Conservation (phyloP, 2,797 vertebrate genomes). For the Bradypodion ventrale region DNA sequence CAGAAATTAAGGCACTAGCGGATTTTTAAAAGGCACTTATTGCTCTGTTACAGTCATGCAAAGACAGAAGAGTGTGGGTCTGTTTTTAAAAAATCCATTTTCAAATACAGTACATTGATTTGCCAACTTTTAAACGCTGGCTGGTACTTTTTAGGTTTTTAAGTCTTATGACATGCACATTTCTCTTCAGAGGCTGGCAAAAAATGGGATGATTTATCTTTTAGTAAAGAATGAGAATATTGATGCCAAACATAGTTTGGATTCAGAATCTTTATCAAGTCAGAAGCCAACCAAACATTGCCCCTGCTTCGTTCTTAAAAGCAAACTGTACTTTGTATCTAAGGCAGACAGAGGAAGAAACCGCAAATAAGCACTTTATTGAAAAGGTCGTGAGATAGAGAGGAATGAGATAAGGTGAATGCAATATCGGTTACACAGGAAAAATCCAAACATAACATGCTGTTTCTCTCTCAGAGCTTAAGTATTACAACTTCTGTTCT, state of each 20-base stretch:
- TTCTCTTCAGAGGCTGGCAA: neutral
- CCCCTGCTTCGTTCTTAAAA: neutral
- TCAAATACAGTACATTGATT: neutral
- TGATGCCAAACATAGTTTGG: neutral
- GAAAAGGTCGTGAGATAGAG: slow-evolving; percentile 2
- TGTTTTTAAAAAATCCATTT: neutral
- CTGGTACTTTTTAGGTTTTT: neutral
- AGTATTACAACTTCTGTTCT: neutral
- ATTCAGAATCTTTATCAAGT: neutral
- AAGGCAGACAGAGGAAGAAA: neutral
- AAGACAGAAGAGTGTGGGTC: too few relatives aligned
- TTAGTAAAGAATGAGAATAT: neutral
- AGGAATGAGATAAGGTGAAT: neutral
- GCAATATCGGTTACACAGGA: neutral
- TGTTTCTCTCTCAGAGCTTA: neutral
- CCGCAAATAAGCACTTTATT: slow-evolving; percentile 10
- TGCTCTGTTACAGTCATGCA: neutral
- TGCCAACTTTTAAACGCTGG: neutral
- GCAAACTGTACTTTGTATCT: slow-evolving; percentile 16
- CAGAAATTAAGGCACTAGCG: too few relatives aligned
- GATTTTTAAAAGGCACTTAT: too few relatives aligned
- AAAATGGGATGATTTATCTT: neutral
- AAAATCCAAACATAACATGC: neutral
- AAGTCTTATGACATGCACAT: too few relatives aligned
- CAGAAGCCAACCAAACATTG: neutral